phyloP scores from a whole-genome alignment of 2,113 vertebrate genomes.

The Gymnarchus niloticus region DNA sequence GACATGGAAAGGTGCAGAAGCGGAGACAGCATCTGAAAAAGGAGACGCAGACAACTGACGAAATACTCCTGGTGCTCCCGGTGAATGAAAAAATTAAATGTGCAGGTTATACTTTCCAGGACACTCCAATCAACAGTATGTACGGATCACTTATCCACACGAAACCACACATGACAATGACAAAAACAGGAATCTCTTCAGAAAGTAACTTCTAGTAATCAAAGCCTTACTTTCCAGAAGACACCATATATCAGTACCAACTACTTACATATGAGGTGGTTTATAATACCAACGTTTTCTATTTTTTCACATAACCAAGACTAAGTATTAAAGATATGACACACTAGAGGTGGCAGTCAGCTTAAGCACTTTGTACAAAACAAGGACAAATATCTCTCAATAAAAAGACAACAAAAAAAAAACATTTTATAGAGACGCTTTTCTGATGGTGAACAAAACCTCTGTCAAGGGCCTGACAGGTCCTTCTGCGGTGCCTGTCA shows the following conservation, averaged over 20 bases:
- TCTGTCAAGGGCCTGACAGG: slow-evolving; percentile 32
- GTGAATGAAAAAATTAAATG: slow-evolving; percentile 97
- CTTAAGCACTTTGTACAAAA: not conserved
- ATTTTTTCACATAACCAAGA: not conserved
- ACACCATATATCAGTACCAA: not conserved
- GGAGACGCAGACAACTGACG: slow-evolving; percentile 86
- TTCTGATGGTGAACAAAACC: slow-evolving; percentile 1
- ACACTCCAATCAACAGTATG: slow-evolving; percentile 81
- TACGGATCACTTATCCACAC: slow-evolving; percentile 92
- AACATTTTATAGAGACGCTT: not conserved
- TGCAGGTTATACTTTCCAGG: slow-evolving; percentile 86
- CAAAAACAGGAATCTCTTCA: slow-evolving; percentile 69
- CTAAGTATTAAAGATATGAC: not conserved
- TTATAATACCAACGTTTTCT: not conserved
- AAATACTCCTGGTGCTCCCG: slow-evolving; percentile 83
- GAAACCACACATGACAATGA: slow-evolving; percentile 83
- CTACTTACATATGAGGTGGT: not conserved
- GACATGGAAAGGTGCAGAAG: slow-evolving; percentile 80
- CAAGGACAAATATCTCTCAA: not conserved
- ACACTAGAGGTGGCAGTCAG: not conserved
- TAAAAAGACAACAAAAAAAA: not conserved
- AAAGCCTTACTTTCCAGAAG: not conserved
- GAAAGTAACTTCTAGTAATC: not conserved
- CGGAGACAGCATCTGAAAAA: slow-evolving; percentile 93
- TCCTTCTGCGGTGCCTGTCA: slow-evolving; percentile 72